Evolutionary conservation across 2,113 vertebrate genomes (phyloP).

Genomic region (Daboia siamensis): DNA sequence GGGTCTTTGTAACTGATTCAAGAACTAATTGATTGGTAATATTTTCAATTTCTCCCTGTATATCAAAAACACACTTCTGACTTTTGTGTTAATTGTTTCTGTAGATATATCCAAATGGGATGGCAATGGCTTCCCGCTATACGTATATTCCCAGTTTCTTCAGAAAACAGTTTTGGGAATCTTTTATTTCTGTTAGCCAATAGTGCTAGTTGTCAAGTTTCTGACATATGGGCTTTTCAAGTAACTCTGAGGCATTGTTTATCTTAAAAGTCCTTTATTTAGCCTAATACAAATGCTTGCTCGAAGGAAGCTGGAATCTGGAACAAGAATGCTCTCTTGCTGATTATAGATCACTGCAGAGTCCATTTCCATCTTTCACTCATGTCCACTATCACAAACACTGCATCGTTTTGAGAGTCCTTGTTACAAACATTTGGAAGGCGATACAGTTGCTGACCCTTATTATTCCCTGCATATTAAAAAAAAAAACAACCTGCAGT

Average conservation of each 20-base stretch:
- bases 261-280: too few species aligned
- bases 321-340: not conserved
- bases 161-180: not conserved
- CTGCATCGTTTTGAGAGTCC: not conserved
- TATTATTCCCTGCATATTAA: not conserved
- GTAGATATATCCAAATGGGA: not conserved
- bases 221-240: too few species aligned
- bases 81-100: not conserved
- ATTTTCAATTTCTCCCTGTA: not conserved
- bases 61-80: not conserved
- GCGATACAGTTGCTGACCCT: not conserved
- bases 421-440: not conserved
- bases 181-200: not conserved
- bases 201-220: not conserved
- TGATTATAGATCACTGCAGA: not conserved
- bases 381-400: not conserved
- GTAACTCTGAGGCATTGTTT: too few species aligned
- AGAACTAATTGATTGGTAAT: not conserved
- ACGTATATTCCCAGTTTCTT: not conserved
- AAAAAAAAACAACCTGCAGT: not conserved
- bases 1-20: not conserved
- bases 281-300: too few species aligned
- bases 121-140: not conserved
- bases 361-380: not conserved
- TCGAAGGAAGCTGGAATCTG: too few species aligned